phyloP scores from a whole-genome alignment of 2,888 invertebrate genomes.

The Drosophila mettleri region DNA sequence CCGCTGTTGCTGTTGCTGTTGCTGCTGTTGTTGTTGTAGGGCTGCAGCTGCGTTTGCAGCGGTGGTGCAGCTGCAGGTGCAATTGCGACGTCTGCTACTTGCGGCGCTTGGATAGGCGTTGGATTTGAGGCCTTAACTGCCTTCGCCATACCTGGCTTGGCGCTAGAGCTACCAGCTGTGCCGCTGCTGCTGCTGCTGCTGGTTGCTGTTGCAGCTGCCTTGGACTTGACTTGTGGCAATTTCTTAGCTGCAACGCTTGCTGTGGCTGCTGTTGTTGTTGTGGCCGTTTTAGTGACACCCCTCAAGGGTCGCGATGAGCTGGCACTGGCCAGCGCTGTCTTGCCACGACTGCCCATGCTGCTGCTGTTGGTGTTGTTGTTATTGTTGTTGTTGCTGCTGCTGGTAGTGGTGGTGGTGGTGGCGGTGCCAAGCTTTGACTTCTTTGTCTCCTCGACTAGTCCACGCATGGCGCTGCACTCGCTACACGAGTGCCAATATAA shows the following conservation, averaged over 20 bases:
- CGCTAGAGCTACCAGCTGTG: slow-evolving; percentile 28
- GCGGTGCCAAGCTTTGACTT: slow-evolving; percentile 76
- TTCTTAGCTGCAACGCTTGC: slow-evolving; percentile 45
- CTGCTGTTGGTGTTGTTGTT: slow-evolving; percentile 42
- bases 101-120: slow-evolving; percentile 60
- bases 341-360: slow-evolving; percentile 37
- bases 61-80: slow-evolving; percentile 8
- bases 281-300: slow-evolving; percentile 52
- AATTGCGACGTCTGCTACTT: slow-evolving; percentile 23
- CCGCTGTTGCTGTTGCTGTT: background rate
- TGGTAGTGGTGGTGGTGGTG: slow-evolving; percentile 73
- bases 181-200: slow-evolving; percentile 33
- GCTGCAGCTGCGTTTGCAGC: slow-evolving; percentile 42
- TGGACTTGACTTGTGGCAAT: slow-evolving; percentile 60
- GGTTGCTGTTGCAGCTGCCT: slow-evolving; percentile 48
- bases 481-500: slow-evolving; percentile 48
- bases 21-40: slow-evolving; percentile 51
- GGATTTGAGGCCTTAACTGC: slow-evolving; percentile 64
- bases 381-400: slow-evolving; percentile 61
- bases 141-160: slow-evolving; percentile 36
- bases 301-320: slow-evolving; percentile 62
- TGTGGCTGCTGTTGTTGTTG: slow-evolving; percentile 35
- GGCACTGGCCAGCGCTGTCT: slow-evolving; percentile 60
- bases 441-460: slow-evolving; percentile 82
- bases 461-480: slow-evolving; percentile 76